A percentile compares a stretch with the other conserved stretches of the same genome.
Conservation (phyloP, 2,888 invertebrate species). For the Agrotis segetum region DNA sequence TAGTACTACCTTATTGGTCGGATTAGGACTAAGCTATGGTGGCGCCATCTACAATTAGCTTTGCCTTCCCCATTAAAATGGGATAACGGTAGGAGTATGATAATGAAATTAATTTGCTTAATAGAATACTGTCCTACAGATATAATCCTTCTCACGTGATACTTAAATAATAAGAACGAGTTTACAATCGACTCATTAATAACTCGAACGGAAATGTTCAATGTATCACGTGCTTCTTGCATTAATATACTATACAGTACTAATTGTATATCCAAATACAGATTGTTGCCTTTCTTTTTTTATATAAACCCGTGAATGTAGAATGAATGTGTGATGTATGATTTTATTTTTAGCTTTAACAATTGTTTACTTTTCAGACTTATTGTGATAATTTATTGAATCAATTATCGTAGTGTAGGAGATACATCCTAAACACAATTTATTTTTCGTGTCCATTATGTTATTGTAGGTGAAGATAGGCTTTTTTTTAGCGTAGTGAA, state of each 20-base stretch:
- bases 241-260: slow-evolving; percentile 41
- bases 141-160: slow-evolving; percentile 23
- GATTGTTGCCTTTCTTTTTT: slow-evolving; percentile 34
- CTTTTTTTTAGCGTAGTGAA: too few relatives aligned
- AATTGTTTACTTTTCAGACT: background rate
- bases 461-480: too few relatives aligned
- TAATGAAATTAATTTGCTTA: too few relatives aligned
- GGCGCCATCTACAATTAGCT: too few relatives aligned
- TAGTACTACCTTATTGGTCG: too few relatives aligned
- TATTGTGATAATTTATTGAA: background rate
- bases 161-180: slow-evolving; percentile 37
- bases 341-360: background rate
- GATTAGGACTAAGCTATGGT: too few relatives aligned
- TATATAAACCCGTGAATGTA: slow-evolving; percentile 14
- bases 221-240: slow-evolving; percentile 41
- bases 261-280: slow-evolving; percentile 31
- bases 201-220: slow-evolving; percentile 27
- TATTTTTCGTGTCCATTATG: slow-evolving; percentile 1
- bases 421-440: background rate
- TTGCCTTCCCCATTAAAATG: too few relatives aligned
- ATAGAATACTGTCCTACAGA: background rate
- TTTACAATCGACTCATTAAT: slow-evolving; percentile 44
- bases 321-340: background rate
- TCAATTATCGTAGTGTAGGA: background rate
- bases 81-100: too few relatives aligned